Percentiles rank a stretch among this genome's conserved stretches.
phyloP scores from a whole-genome alignment of 2,113 vertebrate species.

The Apaloderma vittatum region DNA sequence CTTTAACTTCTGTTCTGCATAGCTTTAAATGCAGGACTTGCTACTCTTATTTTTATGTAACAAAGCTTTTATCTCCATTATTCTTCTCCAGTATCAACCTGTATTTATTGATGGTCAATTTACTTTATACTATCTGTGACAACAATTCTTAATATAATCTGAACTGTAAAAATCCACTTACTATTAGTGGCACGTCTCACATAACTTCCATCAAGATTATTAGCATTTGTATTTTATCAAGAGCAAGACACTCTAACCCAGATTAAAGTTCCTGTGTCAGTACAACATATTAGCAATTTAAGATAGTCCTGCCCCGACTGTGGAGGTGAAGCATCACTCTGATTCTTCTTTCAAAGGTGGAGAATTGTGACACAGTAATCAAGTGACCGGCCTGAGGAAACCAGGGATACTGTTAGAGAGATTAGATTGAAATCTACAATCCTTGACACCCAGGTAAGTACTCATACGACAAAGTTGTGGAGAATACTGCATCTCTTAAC shows the following conservation, averaged over 20 bases:
- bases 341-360: neutral
- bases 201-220: neutral
- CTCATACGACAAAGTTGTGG: neutral
- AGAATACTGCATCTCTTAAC: neutral
- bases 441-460: conserved; percentile 3
- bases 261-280: neutral
- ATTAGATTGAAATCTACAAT: conserved; percentile 38
- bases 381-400: neutral
- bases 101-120: neutral
- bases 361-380: neutral
- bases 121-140: neutral
- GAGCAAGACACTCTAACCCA: neutral
- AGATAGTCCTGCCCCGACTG: neutral
- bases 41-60: neutral
- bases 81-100: neutral
- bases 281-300: neutral
- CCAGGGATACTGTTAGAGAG: neutral
- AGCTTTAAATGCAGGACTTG: neutral
- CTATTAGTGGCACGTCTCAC: neutral
- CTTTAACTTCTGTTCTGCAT: neutral
- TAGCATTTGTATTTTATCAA: neutral
- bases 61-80: neutral
- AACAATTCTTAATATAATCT: neutral
- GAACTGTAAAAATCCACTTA: neutral
- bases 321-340: neutral